Percentiles rank a stretch among this genome's conserved stretches.
Conservation (phyloP, 2,888 invertebrate species). For the Pyralis farinalis region DNA sequence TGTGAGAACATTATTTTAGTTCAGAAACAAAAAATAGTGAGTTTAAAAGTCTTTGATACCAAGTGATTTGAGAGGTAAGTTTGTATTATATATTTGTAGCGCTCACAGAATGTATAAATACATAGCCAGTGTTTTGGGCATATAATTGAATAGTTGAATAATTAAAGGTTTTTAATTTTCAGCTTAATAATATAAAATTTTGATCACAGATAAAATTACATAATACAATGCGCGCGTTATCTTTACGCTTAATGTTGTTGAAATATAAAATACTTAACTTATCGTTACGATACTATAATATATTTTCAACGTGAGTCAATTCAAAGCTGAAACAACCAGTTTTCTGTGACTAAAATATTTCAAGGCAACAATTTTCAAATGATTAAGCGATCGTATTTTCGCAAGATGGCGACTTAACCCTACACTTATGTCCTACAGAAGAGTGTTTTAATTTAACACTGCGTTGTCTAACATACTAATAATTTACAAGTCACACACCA, state of each 20-base stretch:
- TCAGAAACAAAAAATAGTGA: too few species aligned
- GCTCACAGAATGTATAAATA: constrained; percentile 45
- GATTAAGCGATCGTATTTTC: constrained; percentile 51
- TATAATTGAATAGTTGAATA: too few species aligned
- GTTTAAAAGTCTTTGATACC: too few species aligned
- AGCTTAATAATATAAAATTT: constrained; percentile 77
- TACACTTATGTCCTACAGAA: constrained; percentile 26
- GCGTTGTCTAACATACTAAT: constrained; percentile 25
- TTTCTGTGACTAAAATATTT: constrained; percentile 60
- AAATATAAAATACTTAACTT: constrained; percentile 73
- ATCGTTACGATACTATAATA: constrained; percentile 62
- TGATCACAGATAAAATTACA: constrained; percentile 80
- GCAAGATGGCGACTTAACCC: constrained; percentile 37
- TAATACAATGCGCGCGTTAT: constrained; percentile 63
- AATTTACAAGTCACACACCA: constrained; percentile 24
- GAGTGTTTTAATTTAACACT: constrained; percentile 24
- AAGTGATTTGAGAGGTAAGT: too few species aligned
- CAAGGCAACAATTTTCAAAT: constrained; percentile 66
- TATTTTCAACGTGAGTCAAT: constrained; percentile 59
- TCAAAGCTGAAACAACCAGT: constrained; percentile 70
- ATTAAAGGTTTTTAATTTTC: constrained; percentile 55
- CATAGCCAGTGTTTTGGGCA: constrained; percentile 32
- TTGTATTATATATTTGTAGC: too few species aligned
- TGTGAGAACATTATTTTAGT: too few species aligned
- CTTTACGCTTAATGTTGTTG: constrained; percentile 61